phyloP scores from a whole-genome alignment of 2,797 vertebrate species.

The Darevskia mixta region DNA sequence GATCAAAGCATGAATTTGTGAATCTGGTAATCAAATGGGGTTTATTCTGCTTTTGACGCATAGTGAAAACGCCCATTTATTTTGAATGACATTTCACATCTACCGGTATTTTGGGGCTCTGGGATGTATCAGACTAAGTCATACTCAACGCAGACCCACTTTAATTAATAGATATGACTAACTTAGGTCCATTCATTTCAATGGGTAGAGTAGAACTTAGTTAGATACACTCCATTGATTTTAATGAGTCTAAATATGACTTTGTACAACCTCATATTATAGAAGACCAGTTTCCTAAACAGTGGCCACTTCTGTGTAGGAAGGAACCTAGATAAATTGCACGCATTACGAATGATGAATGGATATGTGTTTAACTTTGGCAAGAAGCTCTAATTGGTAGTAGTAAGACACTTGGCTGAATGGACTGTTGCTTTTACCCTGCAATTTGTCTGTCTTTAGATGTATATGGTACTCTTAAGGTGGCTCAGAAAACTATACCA shows the following conservation, averaged over 20 bases:
- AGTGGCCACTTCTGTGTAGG: not conserved
- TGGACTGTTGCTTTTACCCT: not conserved
- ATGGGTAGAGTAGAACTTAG: no score
- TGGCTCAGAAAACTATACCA: not conserved
- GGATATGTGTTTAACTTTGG: not conserved
- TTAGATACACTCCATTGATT: no score
- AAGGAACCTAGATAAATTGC: not conserved
- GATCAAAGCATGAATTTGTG: not conserved
- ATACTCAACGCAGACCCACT: not conserved
- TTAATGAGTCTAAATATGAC: no score
- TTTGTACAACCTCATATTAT: not conserved
- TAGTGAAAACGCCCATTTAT: not conserved
- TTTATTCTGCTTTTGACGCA: slow-evolving; percentile 5
- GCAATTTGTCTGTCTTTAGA: not conserved
- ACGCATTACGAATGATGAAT: not conserved
- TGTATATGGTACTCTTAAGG: not conserved
- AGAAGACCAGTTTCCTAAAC: not conserved
- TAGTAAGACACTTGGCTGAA: not conserved
- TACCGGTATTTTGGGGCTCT: not conserved
- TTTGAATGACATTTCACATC: not conserved
- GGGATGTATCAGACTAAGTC: not conserved
- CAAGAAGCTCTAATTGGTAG: not conserved
- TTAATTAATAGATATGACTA: not conserved
- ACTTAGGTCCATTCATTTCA: no score
- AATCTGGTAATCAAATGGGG: not conserved